phyloP scores from a whole-genome alignment of 2,888 invertebrate species.

The Oithona nana region DNA sequence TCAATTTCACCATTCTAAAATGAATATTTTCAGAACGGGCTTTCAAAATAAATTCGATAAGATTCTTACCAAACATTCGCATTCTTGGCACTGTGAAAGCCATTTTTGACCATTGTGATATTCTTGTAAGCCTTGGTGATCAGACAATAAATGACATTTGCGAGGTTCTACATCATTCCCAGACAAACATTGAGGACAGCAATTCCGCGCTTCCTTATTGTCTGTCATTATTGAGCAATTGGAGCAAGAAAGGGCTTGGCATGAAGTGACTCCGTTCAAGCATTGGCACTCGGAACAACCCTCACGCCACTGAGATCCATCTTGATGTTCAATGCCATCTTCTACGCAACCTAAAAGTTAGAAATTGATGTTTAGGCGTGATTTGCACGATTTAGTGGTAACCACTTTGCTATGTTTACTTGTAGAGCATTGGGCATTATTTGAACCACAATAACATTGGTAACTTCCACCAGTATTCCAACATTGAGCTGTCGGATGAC shows the following conservation, averaged over 20 bases:
- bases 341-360: constrained; percentile 20
- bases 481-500: constrained; percentile 56
- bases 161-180: constrained; percentile 31
- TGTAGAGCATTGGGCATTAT: constrained; percentile 1
- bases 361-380: too few relatives aligned
- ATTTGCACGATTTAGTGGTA: too few relatives aligned
- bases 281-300: constrained; percentile 21
- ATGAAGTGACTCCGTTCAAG: constrained; percentile 32
- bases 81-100: constrained; percentile 77
- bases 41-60: neutral
- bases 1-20: constrained; percentile 58
- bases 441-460: constrained; percentile 44
- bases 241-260: constrained; percentile 43
- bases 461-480: constrained; percentile 60
- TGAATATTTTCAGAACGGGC: neutral
- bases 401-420: neutral
- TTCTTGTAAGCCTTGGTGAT: constrained; percentile 60
- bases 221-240: constrained; percentile 41
- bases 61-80: constrained; percentile 59
- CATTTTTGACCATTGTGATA: constrained; percentile 63
- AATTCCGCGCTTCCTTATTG: constrained; percentile 31
- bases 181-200: constrained; percentile 52
- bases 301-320: constrained; percentile 21
- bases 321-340: constrained; percentile 18
- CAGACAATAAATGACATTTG: constrained; percentile 30